Percentiles rank a stretch among this genome's conserved stretches.
These are phyloP conservation scores for Carassius carassius DNA, from an alignment of 2,113 vertebrate genomes.

Conservation along the genomic window DNA sequence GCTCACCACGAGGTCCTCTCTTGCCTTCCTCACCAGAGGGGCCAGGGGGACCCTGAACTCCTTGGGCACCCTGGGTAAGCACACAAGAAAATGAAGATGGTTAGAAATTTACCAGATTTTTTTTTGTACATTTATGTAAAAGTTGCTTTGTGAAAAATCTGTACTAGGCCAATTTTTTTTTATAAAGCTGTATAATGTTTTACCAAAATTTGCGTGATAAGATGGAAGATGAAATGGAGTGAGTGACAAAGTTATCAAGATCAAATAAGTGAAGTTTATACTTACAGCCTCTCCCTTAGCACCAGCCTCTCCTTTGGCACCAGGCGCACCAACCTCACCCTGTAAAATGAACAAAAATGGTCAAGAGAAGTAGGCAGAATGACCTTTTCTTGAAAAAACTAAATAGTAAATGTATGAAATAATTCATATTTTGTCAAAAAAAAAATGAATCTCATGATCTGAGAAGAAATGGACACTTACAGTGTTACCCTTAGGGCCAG, in stretches of 20 bases:
- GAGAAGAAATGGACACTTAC: conserved; percentile 77
- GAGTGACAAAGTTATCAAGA: not conserved
- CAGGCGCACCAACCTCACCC: conserved; percentile 90
- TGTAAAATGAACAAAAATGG: conserved; percentile 59
- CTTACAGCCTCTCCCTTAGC: conserved; percentile 93
- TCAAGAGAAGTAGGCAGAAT: not conserved
- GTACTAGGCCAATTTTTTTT: not conserved
- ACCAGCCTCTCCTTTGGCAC: conserved; percentile 90
- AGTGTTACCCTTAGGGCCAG: conserved; percentile 93
- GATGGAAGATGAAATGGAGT: not conserved
- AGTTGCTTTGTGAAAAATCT: not conserved
- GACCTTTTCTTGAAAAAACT: not conserved
- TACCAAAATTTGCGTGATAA: not conserved
- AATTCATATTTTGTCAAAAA: not conserved
- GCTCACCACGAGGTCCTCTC: conserved; percentile 93
- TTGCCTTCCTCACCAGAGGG: conserved; percentile 94
- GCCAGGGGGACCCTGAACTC: conserved; percentile 88
- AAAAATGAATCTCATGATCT: not conserved
- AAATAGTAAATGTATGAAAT: not conserved
- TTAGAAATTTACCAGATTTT: not conserved
- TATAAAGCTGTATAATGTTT: not conserved
- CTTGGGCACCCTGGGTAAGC: conserved; percentile 80
- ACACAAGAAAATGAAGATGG: conserved; percentile 15
- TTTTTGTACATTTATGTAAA: not conserved
- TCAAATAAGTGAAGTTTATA: conserved; percentile 52